Base-by-base conservation (phyloP, 2,888 invertebrate genomes). In the Cynaeus angustus region DNA sequence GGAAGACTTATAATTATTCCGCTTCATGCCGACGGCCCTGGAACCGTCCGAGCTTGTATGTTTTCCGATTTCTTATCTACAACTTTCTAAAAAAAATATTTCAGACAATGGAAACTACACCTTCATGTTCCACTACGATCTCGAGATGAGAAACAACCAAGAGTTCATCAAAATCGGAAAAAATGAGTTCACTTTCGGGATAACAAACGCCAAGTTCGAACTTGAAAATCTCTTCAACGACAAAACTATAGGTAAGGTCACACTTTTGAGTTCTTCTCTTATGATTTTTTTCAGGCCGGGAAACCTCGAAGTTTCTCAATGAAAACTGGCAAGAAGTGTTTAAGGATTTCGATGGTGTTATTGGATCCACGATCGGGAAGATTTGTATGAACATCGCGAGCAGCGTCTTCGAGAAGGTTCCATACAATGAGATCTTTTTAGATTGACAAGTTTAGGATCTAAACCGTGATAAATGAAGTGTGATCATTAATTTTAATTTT, bases 1-100 rank as follows among this genome's bases (percentile, higher is more conserved):
- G 84, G 83, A 7, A 76, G 75, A 66, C 77, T 84, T 61, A 70
- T 83, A 12, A 74, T 83, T 10, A 48, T 84, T 12, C 82, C 83
- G 0, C 80, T 83, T 55, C 66, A 68, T 43, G 83, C 83, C 66
- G 69, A 75, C 10, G 83, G 83, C n/a, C 78, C 77, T 3, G 75
- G 78, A 1, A 78, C 81, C 64, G 72, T 83, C 4, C 81, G 79
- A 0, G 70, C 73, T 16, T 66, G 77, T 78, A 74, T 14, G 14
- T 37, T 56, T 38, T 30, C 30, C 6, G 30, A 7, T 30, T 30
- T 48, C n/a, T n/a, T n/a, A n/a, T n/a, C n/a, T n/a, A n/a, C n/a
- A n/a, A n/a, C n/a, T n/a, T n/a, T n/a, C n/a, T n/a, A n/a, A n/a
- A n/a, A n/a, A n/a, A n/a, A 21, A 21, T 4, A 21, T 62, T 62